Conservation (phyloP, 92 coral and sea anemone species). For the Paragorgia papillata region DNA sequence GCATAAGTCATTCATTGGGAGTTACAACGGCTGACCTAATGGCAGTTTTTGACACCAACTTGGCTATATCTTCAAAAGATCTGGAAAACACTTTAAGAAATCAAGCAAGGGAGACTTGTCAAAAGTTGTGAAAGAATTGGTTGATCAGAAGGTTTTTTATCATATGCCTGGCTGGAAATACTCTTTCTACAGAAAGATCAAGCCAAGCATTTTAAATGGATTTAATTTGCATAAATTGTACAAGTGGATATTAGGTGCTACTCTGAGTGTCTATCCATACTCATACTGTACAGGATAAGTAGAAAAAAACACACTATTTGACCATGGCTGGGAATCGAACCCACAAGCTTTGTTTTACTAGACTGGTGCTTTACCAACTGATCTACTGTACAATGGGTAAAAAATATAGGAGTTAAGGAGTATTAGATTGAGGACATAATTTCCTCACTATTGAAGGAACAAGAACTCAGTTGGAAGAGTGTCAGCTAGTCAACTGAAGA, state of each 20-base stretch:
- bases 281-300: too few species aligned
- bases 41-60: conserved; percentile 54
- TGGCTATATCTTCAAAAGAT: conserved; percentile 61
- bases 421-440: too few species aligned
- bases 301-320: conserved; percentile 64
- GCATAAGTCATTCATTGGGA: conserved; percentile 67
- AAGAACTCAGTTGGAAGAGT: too few species aligned
- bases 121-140: conserved; percentile 61
- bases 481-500: too few species aligned
- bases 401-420: too few species aligned
- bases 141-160: conserved; percentile 53
- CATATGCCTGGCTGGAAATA: conserved; percentile 67
- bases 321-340: too few species aligned
- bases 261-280: too few species aligned
- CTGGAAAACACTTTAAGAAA: conserved; percentile 62
- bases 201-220: conserved; percentile 64
- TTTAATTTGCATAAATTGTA: conserved; percentile 69
- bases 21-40: conserved; percentile 60
- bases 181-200: conserved; percentile 37
- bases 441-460: too few species aligned
- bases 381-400: too few species aligned
- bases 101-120: conserved; percentile 62
- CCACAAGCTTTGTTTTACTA: too few species aligned
- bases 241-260: conserved; percentile 62
- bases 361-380: too few species aligned